These are phyloP conservation scores for Amniataba percoides DNA, from an alignment of 2,797 vertebrate genomes.

Conservation along the genomic window DNA sequence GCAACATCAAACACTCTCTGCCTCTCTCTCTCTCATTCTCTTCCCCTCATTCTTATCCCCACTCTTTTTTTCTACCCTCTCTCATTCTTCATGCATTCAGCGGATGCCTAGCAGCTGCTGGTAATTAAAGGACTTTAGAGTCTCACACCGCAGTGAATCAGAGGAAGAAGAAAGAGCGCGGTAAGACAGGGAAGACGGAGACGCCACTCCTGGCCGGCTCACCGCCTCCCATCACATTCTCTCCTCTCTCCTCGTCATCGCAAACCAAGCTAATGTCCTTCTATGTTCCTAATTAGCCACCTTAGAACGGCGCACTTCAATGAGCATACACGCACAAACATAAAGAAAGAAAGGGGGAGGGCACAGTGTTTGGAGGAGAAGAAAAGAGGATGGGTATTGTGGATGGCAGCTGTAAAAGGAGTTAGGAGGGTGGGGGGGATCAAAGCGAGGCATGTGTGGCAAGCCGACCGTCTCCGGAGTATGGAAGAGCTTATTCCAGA, in stretches of 20 bases:
- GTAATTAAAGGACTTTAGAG: conserved; percentile 84
- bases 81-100: conserved; percentile 66
- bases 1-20: conserved; percentile 76
- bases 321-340: conserved; percentile 40
- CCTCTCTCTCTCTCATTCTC: conserved; percentile 55
- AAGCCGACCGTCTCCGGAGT: conserved; percentile 71
- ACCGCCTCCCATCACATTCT: conserved; percentile 35
- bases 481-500: conserved; percentile 69
- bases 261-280: conserved; percentile 75
- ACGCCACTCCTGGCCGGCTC: conserved; percentile 63
- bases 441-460: conserved; percentile 73
- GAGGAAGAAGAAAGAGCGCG: conserved; percentile 60
- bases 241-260: conserved; percentile 50
- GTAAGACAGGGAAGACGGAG: conserved; percentile 61
- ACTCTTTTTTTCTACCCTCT: not conserved
- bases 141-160: conserved; percentile 68
- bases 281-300: conserved; percentile 82
- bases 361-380: conserved; percentile 27
- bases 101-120: conserved; percentile 82
- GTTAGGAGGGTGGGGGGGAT: conserved; percentile 55
- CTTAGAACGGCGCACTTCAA: conserved; percentile 66
- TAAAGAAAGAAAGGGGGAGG: conserved; percentile 47
- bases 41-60: conserved; percentile 55
- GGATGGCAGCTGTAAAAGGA: conserved; percentile 70
- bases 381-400: conserved; percentile 62